Evolutionary conservation across 2,113 vertebrate genomes (phyloP).

Genomic region (Galbula dea): DNA sequence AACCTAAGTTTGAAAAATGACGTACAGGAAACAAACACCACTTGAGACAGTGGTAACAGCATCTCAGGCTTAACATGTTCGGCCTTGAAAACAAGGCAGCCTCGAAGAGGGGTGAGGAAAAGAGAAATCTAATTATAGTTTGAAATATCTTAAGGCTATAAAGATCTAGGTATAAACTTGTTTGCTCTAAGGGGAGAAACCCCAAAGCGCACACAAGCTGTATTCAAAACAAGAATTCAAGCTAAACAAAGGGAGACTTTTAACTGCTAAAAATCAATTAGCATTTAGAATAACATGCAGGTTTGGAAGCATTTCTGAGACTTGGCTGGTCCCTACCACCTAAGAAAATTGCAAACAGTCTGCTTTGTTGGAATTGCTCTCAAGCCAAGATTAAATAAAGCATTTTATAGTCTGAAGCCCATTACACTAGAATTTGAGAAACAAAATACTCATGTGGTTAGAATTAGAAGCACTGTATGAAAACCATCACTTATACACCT

Average conservation of each 20-base stretch:
- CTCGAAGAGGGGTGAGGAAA: not conserved
- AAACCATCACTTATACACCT: slow-evolving; percentile 2
- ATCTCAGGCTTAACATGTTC: slow-evolving; percentile 28
- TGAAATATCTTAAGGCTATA: slow-evolving; percentile 44
- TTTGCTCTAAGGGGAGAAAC: slow-evolving; percentile 7
- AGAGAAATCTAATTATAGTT: slow-evolving; percentile 52
- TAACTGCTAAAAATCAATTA: slow-evolving; percentile 30
- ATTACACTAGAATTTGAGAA: not conserved
- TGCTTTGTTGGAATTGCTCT: not conserved
- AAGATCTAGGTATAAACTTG: slow-evolving; percentile 51
- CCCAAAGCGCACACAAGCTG: not conserved
- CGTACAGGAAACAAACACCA: not conserved
- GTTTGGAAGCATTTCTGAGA: not conserved
- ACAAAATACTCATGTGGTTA: slow-evolving; percentile 4
- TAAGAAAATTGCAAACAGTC: not conserved
- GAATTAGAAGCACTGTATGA: not conserved
- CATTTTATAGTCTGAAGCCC: slow-evolving; percentile 3
- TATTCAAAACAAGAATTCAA: slow-evolving; percentile 18
- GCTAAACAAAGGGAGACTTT: slow-evolving; percentile 30
- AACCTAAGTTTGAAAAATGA: not conserved
- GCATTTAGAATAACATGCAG: not conserved
- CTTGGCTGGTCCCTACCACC: not conserved
- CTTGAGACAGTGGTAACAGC: not conserved
- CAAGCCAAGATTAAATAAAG: slow-evolving; percentile 29
- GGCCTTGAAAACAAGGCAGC: slow-evolving; percentile 51